Base-by-base conservation (phyloP, 2,113 vertebrate genomes). In the Perca fluviatilis region DNA sequence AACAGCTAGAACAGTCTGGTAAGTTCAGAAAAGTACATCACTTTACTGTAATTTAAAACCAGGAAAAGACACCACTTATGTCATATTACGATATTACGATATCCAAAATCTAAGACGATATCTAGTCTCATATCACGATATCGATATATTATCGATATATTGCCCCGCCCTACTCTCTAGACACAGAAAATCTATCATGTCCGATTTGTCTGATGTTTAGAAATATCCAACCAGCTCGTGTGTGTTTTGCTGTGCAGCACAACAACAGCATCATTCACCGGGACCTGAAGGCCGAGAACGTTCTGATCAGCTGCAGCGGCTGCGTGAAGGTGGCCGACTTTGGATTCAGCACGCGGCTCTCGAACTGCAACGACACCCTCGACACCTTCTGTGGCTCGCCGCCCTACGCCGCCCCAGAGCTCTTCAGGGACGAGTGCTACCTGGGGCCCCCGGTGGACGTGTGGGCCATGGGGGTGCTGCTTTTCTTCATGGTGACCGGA, bases 341-440 rank as follows among this genome's bases (percentile, higher is more conserved):
- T 62, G 98, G 98, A 60, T 99, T 99, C 95, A 99, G 98, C 93
- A 98, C 96, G 0, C 82, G 43, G 2, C 82, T 97, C n/a, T 95
- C 96, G 33, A 94, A 90, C 46, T 95, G 89, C 83, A 95, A 92
- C 23, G 90, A 96, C 82, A 89, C 92, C 51, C 90, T 99, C n/a
- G 97, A 97, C 91, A 99, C 98, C 1, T 99, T 98, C 91, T 99
- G 98, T 1, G 98, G 98, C 47, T 99, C 98, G 0, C 98, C 98
- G 1, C 97, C 97, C 9, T 99, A 99, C 0, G 98, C 98, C 0
- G 97, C 98, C 0, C 98, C 98, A 0, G 97, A 99, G 74, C 98
- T 99, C 54, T 98, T 99, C 92, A 89, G 91, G 25, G 97, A 99
- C 1, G 95, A 98, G 87, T 95, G 91, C 79, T 99, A 99, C 0